Evolutionary conservation across 1,140 invertebrate species (phyloP).

Genomic region (Doryteuthis pealeii): DNA sequence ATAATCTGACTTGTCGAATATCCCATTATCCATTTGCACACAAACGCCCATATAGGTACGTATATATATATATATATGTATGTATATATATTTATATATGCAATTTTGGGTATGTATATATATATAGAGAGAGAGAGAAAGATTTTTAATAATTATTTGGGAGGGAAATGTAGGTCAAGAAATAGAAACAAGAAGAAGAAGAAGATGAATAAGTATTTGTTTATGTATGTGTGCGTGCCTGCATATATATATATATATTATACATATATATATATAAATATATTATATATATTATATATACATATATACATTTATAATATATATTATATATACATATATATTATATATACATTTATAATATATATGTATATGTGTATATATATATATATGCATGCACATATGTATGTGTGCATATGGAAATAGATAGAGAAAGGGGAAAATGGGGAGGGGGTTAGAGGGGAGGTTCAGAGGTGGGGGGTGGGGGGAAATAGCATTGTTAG

Average conservation of each 20-base stretch:
- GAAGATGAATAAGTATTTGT: not conserved
- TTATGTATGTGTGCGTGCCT: not conserved
- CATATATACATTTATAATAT: not conserved
- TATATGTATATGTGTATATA: too few species aligned
- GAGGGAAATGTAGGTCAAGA: too few species aligned
- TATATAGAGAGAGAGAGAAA: too few species aligned
- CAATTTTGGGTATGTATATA: not conserved
- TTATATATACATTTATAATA: too few species aligned
- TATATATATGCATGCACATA: too few species aligned
- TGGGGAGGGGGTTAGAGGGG: too few species aligned
- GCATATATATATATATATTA: not conserved
- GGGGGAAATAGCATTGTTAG: too few species aligned
- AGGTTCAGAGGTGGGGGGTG: too few species aligned
- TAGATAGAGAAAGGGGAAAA: too few species aligned
- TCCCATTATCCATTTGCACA: not conserved
- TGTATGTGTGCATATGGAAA: too few species aligned
- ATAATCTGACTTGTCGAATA: not conserved
- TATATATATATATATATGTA: slow-evolving; percentile 3
- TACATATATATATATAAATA: not conserved
- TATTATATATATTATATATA: not conserved
- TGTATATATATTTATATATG: not conserved
- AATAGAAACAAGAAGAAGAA: too few species aligned
- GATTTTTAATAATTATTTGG: too few species aligned
- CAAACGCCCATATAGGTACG: not conserved
- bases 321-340: not conserved